Base-by-base conservation (phyloP, 2,888 invertebrate genomes). In the Masnerella sp. region DNA sequence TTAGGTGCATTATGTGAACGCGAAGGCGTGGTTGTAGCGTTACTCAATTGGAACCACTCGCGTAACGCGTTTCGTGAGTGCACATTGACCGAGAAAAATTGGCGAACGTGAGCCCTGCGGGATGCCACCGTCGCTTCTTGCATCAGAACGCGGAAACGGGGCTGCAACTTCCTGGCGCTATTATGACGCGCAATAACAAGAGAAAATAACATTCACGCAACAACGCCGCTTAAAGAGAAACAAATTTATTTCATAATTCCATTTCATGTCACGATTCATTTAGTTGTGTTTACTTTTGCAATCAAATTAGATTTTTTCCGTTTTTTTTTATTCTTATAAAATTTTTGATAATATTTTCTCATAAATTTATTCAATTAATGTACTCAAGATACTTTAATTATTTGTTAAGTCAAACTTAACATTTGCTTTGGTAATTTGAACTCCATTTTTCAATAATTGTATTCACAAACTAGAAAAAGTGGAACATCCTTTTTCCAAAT, bases 21-120 rank as follows among this genome's bases (percentile, higher is more conserved):
- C 36, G 12, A 47, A 45, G 22, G 42, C 34, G 40, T 3, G 22
- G n/a, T 58, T 67, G 49, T 42, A 67, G 22, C 67, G 42, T 67
- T 67, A 49, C 40, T 67, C 67, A 67, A 58, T 28, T 40, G 22
- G 40, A 30, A 25, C 32, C 28, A 58, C 28, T 67, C 47, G 49
- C 67, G 58, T 67, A 67, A 20, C 28, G 25, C n/a, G 32, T 11
- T 8, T 30, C 51, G 42, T 56, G 62, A 34, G 49, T 17, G 62
- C 56, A 62, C 70, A 58, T 62, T 70, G 70, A 70, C 70, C 70
- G 70, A 62, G 70, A 62, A 70, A 62, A 70, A 70, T 61, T 20
- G 14, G 30, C 51, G 36, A 59, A 49, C 34, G 14, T 11, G 42
- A 32, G 30, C 68, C 18, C 18, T 1, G 9, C 22, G 38, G 18